Evolutionary conservation across 2,888 invertebrate species (phyloP).

Genomic region (Chrysina gloriosa): DNA sequence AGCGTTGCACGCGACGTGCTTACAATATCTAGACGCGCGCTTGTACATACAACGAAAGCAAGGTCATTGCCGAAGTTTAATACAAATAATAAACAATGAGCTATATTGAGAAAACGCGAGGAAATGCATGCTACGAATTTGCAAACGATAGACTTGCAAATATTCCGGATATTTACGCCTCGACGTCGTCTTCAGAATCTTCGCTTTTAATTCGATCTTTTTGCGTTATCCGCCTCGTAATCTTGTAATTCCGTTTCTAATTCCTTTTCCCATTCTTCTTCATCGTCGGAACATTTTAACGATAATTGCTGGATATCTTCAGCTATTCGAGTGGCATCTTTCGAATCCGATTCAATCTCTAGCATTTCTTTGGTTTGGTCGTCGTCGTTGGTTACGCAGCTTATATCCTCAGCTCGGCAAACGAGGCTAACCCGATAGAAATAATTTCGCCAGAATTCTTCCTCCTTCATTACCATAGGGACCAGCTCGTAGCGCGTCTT

Average conservation of each 20-base stretch:
- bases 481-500: conserved; percentile 99
- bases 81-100: no score
- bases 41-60: no score
- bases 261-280: conserved; percentile 96
- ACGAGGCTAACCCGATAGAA: conserved; percentile 99
- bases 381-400: conserved; percentile 62
- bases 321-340: conserved; percentile 49
- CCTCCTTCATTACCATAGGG: conserved; percentile 98
- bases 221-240: conserved; percentile 86
- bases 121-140: no score
- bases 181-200: conserved; percentile 63
- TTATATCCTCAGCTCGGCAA: conserved; percentile 91
- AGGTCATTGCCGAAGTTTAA: no score
- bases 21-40: no score
- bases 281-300: neutral
- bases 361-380: conserved; percentile 65
- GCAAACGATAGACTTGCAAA: no score
- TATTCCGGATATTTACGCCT: no score
- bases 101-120: no score
- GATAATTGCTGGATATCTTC: conserved; percentile 55
- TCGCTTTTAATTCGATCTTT: conserved; percentile 64
- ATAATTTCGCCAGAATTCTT: conserved; percentile 99
- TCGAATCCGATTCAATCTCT: neutral
- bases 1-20: no score
- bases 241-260: conserved; percentile 94